Percentiles rank a stretch among this genome's conserved stretches.
phyloP scores from a whole-genome alignment of 2,113 vertebrate genomes.

The Hirundichthys speculiger region DNA sequence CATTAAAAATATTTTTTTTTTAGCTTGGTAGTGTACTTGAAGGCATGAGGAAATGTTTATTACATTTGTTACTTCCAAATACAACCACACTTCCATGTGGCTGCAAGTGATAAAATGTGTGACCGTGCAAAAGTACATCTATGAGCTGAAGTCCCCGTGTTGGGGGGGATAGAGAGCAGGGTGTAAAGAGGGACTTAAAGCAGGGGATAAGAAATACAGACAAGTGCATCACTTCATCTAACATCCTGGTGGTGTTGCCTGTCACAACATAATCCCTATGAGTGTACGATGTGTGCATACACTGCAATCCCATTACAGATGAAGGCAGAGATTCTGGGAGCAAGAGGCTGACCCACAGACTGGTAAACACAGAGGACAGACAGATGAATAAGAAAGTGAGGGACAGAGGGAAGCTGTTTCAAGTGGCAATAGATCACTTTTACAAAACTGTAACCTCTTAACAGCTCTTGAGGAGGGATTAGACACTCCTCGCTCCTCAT shows the following conservation, averaged over 20 bases:
- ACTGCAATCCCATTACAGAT: conserved; percentile 43
- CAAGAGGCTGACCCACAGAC: conserved; percentile 19
- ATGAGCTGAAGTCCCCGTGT: conserved; percentile 25
- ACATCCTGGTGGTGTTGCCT: conserved; percentile 56
- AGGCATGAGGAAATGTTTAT: conserved; percentile 31
- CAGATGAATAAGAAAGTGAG: conserved; percentile 19
- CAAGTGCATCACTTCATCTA: conserved; percentile 70
- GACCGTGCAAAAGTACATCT: conserved; percentile 45
- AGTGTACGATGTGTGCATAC: conserved; percentile 35
- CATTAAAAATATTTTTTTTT: no score
- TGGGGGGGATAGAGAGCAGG: conserved; percentile 47
- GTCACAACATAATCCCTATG: conserved; percentile 69
- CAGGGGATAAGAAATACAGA: conserved; percentile 56
- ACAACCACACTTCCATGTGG: conserved; percentile 14
- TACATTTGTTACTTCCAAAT: conserved; percentile 37
- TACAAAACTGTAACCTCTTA: conserved; percentile 36
- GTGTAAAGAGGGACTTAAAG: conserved; percentile 58
- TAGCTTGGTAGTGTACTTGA: no score
- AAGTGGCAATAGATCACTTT: conserved; percentile 48
- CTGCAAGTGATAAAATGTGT: conserved; percentile 26
- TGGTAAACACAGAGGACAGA: conserved; percentile 29
- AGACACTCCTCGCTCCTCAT: conserved; percentile 28
- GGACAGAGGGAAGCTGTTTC: conserved; percentile 20
- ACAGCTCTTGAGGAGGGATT: conserved; percentile 53
- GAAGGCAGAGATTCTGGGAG: conserved; percentile 36